A percentile compares a stretch with the other conserved stretches of the same genome.
Evolutionary conservation across 2,888 invertebrate genomes (phyloP).

Genomic region (Capitulum mitella): DNA sequence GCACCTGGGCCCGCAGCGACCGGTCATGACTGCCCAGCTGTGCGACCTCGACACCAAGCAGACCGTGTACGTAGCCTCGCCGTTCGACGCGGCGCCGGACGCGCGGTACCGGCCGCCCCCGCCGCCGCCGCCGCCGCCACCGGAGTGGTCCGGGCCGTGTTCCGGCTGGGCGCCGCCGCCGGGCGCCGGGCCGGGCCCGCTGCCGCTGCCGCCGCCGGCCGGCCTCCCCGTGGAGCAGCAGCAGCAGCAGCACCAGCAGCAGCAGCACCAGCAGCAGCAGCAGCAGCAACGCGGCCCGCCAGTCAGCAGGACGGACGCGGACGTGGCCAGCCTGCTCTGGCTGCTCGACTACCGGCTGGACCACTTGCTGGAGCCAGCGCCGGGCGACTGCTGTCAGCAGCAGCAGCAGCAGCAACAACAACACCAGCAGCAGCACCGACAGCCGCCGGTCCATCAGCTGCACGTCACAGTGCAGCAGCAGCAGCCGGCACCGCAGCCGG

Average conservation of each 20-base stretch:
- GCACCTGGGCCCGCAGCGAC: not conserved
- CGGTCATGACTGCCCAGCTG: not conserved
- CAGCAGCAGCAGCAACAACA: constrained; percentile 6
- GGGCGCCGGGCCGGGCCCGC: too few relatives aligned
- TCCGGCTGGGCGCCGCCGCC: too few relatives aligned
- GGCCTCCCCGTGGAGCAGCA: too few relatives aligned
- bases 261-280: too few relatives aligned
- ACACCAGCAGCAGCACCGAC: not conserved
- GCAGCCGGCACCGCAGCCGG: not conserved
- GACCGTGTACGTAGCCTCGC: not conserved
- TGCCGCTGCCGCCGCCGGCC: too few relatives aligned
- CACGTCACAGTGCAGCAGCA: not conserved
- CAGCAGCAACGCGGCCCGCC: too few relatives aligned
- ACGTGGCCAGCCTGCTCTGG: constrained; percentile 13
- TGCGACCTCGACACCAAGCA: constrained; percentile 19
- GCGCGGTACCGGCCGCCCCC: not conserved
- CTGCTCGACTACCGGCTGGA: constrained; percentile 17
- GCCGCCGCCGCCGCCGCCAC: too few relatives aligned
- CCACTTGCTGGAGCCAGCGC: not conserved
- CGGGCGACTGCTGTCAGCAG: not conserved
- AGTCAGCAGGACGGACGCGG: not conserved
- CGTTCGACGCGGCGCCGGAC: not conserved
- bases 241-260: too few relatives aligned
- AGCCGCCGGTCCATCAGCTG: constrained; percentile 7
- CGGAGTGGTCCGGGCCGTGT: too few relatives aligned